Evolutionary conservation across 1,140 invertebrate genomes (phyloP), one percentile per base, ranked within the genome.

Genomic region (Lepidotrigona ventralis): DNA sequence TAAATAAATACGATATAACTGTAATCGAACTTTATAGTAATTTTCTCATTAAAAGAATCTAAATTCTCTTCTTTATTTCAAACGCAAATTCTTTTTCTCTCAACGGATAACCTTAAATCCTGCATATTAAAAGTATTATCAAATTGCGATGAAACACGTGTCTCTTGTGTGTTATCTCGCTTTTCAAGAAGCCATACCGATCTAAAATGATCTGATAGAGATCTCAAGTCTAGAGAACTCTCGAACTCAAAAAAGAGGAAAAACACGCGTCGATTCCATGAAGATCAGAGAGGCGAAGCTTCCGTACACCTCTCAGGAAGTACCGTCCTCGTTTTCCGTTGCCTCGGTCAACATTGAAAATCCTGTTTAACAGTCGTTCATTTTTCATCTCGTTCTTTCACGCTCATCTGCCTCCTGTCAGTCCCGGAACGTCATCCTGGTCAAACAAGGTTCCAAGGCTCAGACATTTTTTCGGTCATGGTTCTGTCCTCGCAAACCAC

Each of bases 341-440:
- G 76, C 66, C 83, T 89, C 85, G 74, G 87, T 86, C 82, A 85
- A 88, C 86, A 83, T 75, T 54, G 76, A 82, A 80, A 88, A 90
- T 91, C 90, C 90, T 85, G 88, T 89, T 92, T 83, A 84, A 87
- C 77, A 82, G 74, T 84, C 76, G 75, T 83, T 69, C 88, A 89
- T 91, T 91, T 92, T 89, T 91, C 88, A 88, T 84, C 86, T 91
- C 81, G 80, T 86, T 85, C 78, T 78, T 91, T 90, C 87, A 92
- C 89, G 91, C 90, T 91, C 81, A 71, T 87, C 86, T 92, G 90
- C 90, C 84, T 89, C 87, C 90, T 91, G 90, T 92, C 91, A 90
- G 86, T 89, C 81, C 85, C 85, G 63, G 87, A 81, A 82, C 85
- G 81, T 90, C 90, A 91, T 90, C 89, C 86, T 60, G 78, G 39